phyloP scores from a whole-genome alignment of 2,888 invertebrate genomes.

The Andrena bicolor region DNA sequence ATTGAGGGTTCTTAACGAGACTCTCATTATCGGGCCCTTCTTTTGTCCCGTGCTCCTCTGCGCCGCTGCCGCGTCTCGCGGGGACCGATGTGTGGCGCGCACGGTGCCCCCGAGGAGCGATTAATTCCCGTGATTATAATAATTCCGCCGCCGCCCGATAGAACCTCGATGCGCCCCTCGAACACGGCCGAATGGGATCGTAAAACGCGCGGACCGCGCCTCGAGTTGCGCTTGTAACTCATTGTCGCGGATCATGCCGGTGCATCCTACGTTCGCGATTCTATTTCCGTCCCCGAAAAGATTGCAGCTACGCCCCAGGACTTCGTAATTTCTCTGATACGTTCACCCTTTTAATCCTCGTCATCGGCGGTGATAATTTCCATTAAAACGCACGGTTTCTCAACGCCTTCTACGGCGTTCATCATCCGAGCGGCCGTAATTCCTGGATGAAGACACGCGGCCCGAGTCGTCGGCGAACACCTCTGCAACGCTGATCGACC shows the following conservation, averaged over 20 bases:
- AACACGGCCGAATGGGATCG: not conserved
- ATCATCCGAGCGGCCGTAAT: constrained; percentile 9
- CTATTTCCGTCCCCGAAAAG: too few relatives aligned
- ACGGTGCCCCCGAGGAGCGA: constrained; percentile 15
- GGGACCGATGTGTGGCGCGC: not conserved
- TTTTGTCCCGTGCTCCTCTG: constrained; percentile 22
- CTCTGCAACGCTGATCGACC: constrained; percentile 9
- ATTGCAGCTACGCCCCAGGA: too few relatives aligned
- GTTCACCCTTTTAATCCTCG: not conserved
- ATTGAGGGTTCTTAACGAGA: constrained; percentile 42
- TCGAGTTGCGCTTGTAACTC: not conserved
- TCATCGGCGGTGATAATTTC: constrained; percentile 11
- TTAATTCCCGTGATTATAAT: constrained; percentile 43
- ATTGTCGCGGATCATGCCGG: not conserved
- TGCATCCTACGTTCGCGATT: too few relatives aligned
- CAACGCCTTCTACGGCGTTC: constrained; percentile 17
- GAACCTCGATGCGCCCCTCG: not conserved
- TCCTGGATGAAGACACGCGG: not conserved
- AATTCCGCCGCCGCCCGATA: constrained; percentile 13
- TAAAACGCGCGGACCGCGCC: not conserved
- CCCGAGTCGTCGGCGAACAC: constrained; percentile 1
- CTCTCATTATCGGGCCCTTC: constrained; percentile 42
- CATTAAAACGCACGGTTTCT: constrained; percentile 22
- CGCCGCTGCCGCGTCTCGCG: not conserved
- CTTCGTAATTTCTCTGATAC: not conserved